Conservation (phyloP, 2,888 invertebrate species). For the Athalia circularis region DNA sequence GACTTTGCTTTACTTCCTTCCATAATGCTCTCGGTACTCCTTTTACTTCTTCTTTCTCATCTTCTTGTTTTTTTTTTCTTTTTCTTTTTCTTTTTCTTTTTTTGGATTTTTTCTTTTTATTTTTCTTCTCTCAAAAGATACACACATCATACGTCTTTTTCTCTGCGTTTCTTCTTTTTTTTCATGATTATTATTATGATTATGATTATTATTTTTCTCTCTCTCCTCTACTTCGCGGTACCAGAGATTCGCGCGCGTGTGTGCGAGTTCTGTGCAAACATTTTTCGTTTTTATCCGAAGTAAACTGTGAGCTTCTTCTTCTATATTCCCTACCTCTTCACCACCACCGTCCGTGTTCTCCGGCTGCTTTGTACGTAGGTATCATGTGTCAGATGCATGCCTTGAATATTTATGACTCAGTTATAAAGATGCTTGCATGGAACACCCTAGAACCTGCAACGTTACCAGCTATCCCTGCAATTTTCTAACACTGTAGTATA, state of each 20-base stretch:
- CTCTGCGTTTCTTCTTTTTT: background rate
- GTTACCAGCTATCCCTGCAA: background rate
- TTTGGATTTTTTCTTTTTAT: background rate
- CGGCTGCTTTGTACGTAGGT: background rate
- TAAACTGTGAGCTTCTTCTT: background rate
- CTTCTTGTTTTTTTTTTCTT: background rate
- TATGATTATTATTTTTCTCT: too few species aligned
- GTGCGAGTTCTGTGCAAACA: too few species aligned
- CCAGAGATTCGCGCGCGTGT: too few species aligned
- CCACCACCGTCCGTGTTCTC: background rate
- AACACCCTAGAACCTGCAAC: background rate
- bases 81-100: too few species aligned
- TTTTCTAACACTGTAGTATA: too few species aligned
- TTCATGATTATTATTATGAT: too few species aligned
- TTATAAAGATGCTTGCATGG: slow-evolving; percentile 16
- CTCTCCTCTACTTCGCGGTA: background rate
- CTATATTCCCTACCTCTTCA: background rate
- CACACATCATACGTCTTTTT: background rate
- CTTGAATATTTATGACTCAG: slow-evolving; percentile 40
- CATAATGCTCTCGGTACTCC: background rate
- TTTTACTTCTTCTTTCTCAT: background rate
- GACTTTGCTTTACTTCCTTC: slow-evolving; percentile 27
- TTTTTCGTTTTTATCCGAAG: background rate
- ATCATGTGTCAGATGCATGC: slow-evolving; percentile 40
- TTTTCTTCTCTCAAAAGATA: too few species aligned